Percentiles rank a stretch among this genome's conserved stretches.
Evolutionary conservation across 2,113 vertebrate genomes (phyloP).

Genomic region (Deroptyus accipitrinus): DNA sequence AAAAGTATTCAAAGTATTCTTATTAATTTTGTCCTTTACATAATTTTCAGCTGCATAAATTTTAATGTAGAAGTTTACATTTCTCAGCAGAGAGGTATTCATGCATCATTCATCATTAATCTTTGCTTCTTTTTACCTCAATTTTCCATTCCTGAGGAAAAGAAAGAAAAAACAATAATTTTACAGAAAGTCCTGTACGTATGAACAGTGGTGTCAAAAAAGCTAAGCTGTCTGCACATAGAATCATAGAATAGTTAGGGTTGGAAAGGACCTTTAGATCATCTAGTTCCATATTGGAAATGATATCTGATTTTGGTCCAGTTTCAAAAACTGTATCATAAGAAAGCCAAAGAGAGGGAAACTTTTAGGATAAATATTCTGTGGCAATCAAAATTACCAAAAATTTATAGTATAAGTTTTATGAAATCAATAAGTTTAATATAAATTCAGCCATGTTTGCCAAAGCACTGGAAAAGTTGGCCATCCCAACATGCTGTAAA

Average conservation of each 20-base stretch:
- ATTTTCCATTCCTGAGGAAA: background rate
- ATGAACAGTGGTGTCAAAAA: background rate
- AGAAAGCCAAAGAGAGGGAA: background rate
- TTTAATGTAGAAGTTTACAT: background rate
- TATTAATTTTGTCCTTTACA: background rate
- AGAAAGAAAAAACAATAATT: background rate
- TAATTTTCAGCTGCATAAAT: background rate
- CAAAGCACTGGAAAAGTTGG: background rate
- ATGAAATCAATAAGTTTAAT: background rate
- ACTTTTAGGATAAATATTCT: background rate
- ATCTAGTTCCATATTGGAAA: background rate
- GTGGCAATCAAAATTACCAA: background rate
- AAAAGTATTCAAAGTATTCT: background rate
- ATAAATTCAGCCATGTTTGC: background rate
- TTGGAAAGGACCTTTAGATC: too few species aligned
- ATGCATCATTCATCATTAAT: background rate
- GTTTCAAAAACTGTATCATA: background rate
- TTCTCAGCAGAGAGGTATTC: background rate
- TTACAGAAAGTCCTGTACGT: background rate
- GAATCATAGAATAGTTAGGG: too few species aligned
- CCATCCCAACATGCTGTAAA: background rate
- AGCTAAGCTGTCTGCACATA: background rate
- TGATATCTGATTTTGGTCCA: background rate
- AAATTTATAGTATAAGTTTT: background rate
- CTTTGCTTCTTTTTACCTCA: background rate